Percentiles rank a stretch among this genome's conserved stretches.
These are phyloP conservation scores for Ostrea denselamellosa DNA, from an alignment of 1,140 invertebrate genomes.

Conservation along the genomic window DNA sequence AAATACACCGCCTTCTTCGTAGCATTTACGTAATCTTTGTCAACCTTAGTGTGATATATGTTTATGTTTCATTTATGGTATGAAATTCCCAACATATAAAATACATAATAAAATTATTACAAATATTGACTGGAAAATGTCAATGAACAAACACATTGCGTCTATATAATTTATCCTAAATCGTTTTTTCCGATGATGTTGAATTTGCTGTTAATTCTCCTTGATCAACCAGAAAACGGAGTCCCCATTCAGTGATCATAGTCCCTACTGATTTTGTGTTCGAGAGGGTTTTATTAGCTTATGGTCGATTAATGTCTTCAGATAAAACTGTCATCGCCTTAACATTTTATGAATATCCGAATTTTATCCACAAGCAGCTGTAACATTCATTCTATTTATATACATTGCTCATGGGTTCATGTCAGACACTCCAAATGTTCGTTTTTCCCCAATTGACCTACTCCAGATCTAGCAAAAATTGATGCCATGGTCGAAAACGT, in stretches of 20 bases:
- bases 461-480: no score
- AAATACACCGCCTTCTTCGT: no score
- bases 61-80: no score
- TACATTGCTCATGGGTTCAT: no score
- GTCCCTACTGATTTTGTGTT: not conserved
- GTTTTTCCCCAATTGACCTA: no score
- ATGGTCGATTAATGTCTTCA: constrained; percentile 10
- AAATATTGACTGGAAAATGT: not conserved
- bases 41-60: no score
- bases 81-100: not conserved
- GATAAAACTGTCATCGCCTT: not conserved
- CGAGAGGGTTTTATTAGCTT: not conserved
- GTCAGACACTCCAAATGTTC: no score
- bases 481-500: no score
- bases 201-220: not conserved
- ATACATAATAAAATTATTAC: not conserved
- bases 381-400: no score
- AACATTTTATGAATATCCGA: no score
- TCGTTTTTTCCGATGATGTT: not conserved
- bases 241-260: not conserved
- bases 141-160: not conserved
- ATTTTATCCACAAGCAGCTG: no score
- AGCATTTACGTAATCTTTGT: no score
- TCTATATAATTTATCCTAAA: not conserved
- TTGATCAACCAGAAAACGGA: not conserved